Percentiles rank a stretch among this genome's conserved stretches.
Conservation (phyloP, 2,888 invertebrate genomes). For the Spodoptera picta region DNA sequence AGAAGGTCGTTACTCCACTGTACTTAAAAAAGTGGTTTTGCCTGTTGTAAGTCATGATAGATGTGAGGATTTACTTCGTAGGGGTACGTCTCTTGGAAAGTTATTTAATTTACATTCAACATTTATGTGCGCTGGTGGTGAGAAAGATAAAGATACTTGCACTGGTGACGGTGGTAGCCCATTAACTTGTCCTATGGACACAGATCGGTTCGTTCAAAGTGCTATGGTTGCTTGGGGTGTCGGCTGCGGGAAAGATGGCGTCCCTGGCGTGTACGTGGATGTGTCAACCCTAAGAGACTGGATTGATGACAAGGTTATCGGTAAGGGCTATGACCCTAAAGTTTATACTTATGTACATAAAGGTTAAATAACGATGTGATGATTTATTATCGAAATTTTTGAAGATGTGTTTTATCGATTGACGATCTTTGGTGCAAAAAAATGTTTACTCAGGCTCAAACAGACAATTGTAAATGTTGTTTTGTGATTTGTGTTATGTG, state of each 20-base stretch:
- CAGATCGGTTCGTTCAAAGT: slow-evolving; percentile 71
- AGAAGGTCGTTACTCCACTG: slow-evolving; percentile 88
- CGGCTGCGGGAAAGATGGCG: slow-evolving; percentile 90
- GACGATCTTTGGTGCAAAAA: too few species aligned
- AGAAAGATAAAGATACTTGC: slow-evolving; percentile 91
- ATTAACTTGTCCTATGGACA: slow-evolving; percentile 91
- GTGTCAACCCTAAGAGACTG: slow-evolving; percentile 90
- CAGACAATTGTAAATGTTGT: too few species aligned
- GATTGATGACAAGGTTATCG: slow-evolving; percentile 90
- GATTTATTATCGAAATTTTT: too few species aligned
- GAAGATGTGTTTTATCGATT: too few species aligned
- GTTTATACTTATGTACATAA: slow-evolving; percentile 49
- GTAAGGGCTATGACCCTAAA: slow-evolving; percentile 80
- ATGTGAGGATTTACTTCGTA: slow-evolving; percentile 87
- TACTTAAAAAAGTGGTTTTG: slow-evolving; percentile 91
- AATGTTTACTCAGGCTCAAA: too few species aligned
- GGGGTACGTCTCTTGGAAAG: slow-evolving; percentile 90
- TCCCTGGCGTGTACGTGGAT: slow-evolving; percentile 93
- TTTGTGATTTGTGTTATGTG: too few species aligned
- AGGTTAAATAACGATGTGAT: neutral
- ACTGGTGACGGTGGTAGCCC: slow-evolving; percentile 94
- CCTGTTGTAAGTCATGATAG: slow-evolving; percentile 89
- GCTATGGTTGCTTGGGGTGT: slow-evolving; percentile 96
- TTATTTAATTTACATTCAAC: slow-evolving; percentile 90
- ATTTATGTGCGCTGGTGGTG: slow-evolving; percentile 94